Base-by-base conservation (phyloP, 2,113 vertebrate species). In the Jacana jacana region DNA sequence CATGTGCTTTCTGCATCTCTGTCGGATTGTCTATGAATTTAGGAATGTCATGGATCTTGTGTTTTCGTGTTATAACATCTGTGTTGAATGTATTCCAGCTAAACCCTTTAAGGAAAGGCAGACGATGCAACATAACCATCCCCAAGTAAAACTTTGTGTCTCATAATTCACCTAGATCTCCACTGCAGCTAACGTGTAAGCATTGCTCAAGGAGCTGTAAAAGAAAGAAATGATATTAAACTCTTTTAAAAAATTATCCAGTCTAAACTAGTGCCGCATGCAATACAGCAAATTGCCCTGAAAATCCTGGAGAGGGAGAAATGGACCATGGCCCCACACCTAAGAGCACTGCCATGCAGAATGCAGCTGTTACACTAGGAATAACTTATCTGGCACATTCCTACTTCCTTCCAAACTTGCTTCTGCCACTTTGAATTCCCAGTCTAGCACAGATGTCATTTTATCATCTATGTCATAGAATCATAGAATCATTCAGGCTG, bases 211-310 rank as follows among this genome's bases (percentile, higher is more conserved):
- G 66, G 71, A 95, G 57, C 82, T 95, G 42, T 81, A 83, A 78
- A 84, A 81, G 42, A 91, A 81, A 55, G 52, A 93, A 93, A 91
- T 76, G 40, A 48, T 88, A 69, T 79, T 97, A 88, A 88, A 91
- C 76, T 92, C 68, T 72, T 94, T 92, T 88, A 68, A 83, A 86
- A 86, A 95, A 96, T 88, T 64, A 88, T 31, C 88, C 93, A 83
- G 71, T 71, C 85, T 88, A 73, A 95, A 71, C 79, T 39, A 77
- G 60, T 77, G 79, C 72, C 1, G 6, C 35, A 28, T 0, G 3
- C 79, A 78, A 80, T 91, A 95, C 77, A 94, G 85, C 82, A 90
- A 81, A 90, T 46, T 81, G 68, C 60, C 37, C 79, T 91, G 80
- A 83, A 94, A 90, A 81, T 93, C 75, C 51, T 89, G 27, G 46